Evolutionary conservation across 2,888 invertebrate genomes (phyloP).

Genomic region (Archips crataeganus): DNA sequence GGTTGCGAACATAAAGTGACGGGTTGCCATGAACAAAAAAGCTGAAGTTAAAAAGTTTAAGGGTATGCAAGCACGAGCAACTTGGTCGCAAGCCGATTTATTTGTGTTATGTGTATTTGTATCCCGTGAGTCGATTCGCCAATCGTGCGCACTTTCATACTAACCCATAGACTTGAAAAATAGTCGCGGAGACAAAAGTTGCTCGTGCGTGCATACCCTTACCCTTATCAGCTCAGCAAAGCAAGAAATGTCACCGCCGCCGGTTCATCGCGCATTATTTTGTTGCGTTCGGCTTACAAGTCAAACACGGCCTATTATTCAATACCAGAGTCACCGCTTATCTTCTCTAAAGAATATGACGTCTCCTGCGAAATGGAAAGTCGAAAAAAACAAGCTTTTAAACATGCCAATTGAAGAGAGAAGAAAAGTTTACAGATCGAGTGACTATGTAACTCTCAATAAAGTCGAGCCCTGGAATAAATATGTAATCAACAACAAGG

Average conservation of each 20-base stretch:
- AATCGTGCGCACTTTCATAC: too few species aligned
- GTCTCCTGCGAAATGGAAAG: constrained; percentile 71
- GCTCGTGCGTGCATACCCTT: too few species aligned
- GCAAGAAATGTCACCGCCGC: constrained; percentile 50
- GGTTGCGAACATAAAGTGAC: too few species aligned
- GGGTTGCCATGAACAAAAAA: too few species aligned
- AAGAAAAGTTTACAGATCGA: constrained; percentile 76
- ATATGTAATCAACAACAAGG: constrained; percentile 72
- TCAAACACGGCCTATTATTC: constrained; percentile 29
- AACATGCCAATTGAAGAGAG: constrained; percentile 83
- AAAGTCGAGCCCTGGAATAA: constrained; percentile 85
- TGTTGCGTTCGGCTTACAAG: constrained; percentile 46
- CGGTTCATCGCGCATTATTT: constrained; percentile 46
- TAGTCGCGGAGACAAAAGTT: too few species aligned
- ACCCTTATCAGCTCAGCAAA: background rate
- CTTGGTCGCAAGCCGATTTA: too few species aligned
- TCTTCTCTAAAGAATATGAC: constrained; percentile 70
- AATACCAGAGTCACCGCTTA: constrained; percentile 44
- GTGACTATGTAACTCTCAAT: constrained; percentile 70
- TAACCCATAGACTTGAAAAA: too few species aligned
- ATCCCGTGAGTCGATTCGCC: too few species aligned
- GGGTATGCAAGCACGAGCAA: too few species aligned
- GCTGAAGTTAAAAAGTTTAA: too few species aligned
- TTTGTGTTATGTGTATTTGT: too few species aligned
- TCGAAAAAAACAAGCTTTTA: constrained; percentile 83